Percentiles rank a stretch among this genome's conserved stretches.
Evolutionary conservation across 1,140 invertebrate genomes (phyloP).

Genomic region (Bactericera cockerelli): DNA sequence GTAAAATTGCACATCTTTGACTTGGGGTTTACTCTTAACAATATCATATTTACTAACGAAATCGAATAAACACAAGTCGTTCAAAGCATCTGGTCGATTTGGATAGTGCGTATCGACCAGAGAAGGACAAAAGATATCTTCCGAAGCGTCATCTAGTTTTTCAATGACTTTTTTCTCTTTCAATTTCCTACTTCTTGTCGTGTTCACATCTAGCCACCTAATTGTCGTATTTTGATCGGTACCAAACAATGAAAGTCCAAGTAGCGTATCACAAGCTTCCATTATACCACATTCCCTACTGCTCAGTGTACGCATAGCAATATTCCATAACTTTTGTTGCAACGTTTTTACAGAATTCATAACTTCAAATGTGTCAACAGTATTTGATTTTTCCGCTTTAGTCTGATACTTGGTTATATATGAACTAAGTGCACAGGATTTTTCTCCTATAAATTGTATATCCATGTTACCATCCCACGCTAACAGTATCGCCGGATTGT

Average conservation of each 20-base stretch:
- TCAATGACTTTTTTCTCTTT: conserved; percentile 19
- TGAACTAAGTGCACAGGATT: conserved; percentile 15
- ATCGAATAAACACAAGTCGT: conserved; percentile 20
- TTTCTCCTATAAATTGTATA: conserved; percentile 21
- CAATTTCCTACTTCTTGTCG: conserved; percentile 18
- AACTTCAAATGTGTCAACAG: conserved; percentile 14
- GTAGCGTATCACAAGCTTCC: conserved; percentile 21
- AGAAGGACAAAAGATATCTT: conserved; percentile 21
- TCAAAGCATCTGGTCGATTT: conserved; percentile 19
- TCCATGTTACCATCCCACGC: conserved; percentile 23
- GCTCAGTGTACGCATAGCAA: conserved; percentile 16
- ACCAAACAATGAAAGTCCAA: conserved; percentile 17
- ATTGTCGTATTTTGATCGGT: conserved; percentile 22
- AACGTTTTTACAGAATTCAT: conserved; percentile 19
- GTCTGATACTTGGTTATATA: conserved; percentile 22
- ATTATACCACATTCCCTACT: conserved; percentile 21
- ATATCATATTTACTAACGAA: conserved; percentile 14
- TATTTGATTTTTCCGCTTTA: conserved; percentile 19
- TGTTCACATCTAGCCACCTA: conserved; percentile 21
- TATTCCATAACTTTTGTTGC: conserved; percentile 15
- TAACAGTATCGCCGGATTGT: conserved; percentile 19
- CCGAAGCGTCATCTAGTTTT: conserved; percentile 19
- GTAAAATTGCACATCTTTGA: not conserved
- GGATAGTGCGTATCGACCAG: conserved; percentile 24
- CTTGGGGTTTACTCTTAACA: not conserved